Evolutionary conservation across 2,888 invertebrate species (phyloP).

Genomic region (Selenia dentaria): DNA sequence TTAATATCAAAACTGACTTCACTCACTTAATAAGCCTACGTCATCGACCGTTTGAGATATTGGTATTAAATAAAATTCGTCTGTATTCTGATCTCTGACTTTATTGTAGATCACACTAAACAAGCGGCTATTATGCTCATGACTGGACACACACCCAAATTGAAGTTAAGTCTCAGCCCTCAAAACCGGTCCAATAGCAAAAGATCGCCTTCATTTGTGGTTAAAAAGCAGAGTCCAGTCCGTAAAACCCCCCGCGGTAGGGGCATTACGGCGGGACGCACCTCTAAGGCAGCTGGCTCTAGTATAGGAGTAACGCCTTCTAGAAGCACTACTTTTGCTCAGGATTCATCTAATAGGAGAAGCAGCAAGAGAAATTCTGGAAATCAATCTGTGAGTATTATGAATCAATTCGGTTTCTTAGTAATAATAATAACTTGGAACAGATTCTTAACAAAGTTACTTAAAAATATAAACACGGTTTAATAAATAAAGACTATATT

Average conservation of each 20-base stretch:
- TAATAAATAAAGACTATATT: too few relatives aligned
- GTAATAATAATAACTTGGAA: too few relatives aligned
- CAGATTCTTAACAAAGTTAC: too few relatives aligned
- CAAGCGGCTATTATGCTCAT: constrained; percentile 75
- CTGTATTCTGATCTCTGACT: too few relatives aligned
- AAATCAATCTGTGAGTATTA: constrained; percentile 28
- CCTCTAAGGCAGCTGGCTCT: constrained; percentile 18
- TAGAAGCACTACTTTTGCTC: constrained; percentile 10
- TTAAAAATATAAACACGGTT: too few relatives aligned
- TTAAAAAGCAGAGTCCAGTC: constrained; percentile 42
- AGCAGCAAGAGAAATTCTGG: constrained; percentile 22
- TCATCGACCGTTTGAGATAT: too few relatives aligned
- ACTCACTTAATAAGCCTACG: too few relatives aligned
- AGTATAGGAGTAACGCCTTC: constrained; percentile 20
- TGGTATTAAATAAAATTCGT: too few relatives aligned
- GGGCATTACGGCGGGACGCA: constrained; percentile 11
- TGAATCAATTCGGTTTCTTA: too few relatives aligned
- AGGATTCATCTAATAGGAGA: constrained; percentile 10
- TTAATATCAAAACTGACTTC: too few relatives aligned
- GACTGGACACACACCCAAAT: constrained; percentile 65
- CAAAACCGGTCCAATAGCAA: constrained; percentile 12
- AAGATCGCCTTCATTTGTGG: constrained; percentile 36
- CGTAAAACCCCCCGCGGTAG: constrained; percentile 24
- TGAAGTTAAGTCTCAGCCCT: constrained; percentile 26
- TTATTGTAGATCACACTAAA: constrained; percentile 78